phyloP scores from a whole-genome alignment of 2,888 invertebrate species.

The Agrotis ipsilon region DNA sequence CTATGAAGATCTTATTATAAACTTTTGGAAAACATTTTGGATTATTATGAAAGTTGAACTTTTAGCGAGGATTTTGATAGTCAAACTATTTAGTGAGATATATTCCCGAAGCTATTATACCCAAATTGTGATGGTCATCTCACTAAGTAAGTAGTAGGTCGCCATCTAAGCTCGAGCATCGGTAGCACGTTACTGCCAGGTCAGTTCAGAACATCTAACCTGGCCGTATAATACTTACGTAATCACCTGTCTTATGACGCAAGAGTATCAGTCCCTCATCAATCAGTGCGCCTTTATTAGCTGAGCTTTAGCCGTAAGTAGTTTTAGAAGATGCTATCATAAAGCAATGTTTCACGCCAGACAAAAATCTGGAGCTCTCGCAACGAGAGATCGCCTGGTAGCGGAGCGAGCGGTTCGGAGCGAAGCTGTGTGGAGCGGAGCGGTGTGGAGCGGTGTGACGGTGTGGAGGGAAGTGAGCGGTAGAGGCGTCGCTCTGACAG shows the following conservation, averaged over 20 bases:
- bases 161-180: background rate
- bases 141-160: too few relatives aligned
- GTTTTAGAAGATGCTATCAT: constrained; percentile 37
- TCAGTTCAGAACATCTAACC: background rate
- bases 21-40: constrained; percentile 3
- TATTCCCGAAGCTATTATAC: too few relatives aligned
- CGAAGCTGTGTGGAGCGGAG: background rate
- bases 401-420: background rate
- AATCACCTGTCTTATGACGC: constrained; percentile 2
- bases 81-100: background rate
- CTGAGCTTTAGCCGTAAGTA: constrained; percentile 16
- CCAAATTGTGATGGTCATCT: too few relatives aligned
- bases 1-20: constrained; percentile 17
- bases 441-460: background rate
- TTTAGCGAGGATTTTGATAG: too few relatives aligned
- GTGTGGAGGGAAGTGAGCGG: background rate
- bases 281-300: constrained; percentile 23
- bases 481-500: background rate
- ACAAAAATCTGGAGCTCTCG: constrained; percentile 25
- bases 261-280: constrained; percentile 15
- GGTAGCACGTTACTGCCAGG: background rate
- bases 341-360: constrained; percentile 28
- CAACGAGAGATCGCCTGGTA: constrained; percentile 11
- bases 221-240: background rate
- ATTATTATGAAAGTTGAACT: background rate